Evolutionary conservation across 1,140 invertebrate genomes (phyloP), one percentile per base, ranked within the genome.

Genomic region (Hycleus phaleratus): DNA sequence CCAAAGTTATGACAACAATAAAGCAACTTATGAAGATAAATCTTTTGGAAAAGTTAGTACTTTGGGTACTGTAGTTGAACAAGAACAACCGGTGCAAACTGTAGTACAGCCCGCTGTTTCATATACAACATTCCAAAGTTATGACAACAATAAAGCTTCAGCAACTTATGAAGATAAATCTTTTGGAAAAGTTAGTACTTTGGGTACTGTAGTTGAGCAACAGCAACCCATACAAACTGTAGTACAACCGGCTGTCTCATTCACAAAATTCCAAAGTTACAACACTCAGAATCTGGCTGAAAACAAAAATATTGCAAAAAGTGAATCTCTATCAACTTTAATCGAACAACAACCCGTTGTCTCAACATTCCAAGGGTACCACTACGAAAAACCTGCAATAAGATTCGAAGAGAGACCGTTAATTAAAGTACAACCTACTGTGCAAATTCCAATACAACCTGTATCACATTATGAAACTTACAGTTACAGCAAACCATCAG

Each of bases 361-460:
- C 1, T 26, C 4, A 38, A 18, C 18, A 44, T 40, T 44, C 26
- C 49, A 44, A 49, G 74, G 75, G 11, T 77, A 77, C 48, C 63
- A 70, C 40, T 76, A 76, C 46, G 64, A 70, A 4, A 74, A 73
- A 66, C 75, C 77, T 5, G 68, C 55, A 44, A 67, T 74, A 43
- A 70, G 70, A 58, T 74, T 77, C 60, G 70, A 76, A 65, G 73
- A 73, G 40, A 68, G 67, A n/a, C 55, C 52, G 8, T 55, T 44
- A 39, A 46, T 44, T 38, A 18, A 38, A 24, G 42, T 44, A 12
- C 46, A 49, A 49, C 55, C 54, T 8, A 39, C 24, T 12, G 32
- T 49, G 4, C 43, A 46, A 45, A 12, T 9, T 38, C 6, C 12
- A 7, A 0, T 49, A 32, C 12, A 49, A 49, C 26, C 43, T 32